These are phyloP conservation scores for Pristionchus arcanus DNA, from an alignment of 2,888 invertebrate species.

Conservation along the genomic window DNA sequence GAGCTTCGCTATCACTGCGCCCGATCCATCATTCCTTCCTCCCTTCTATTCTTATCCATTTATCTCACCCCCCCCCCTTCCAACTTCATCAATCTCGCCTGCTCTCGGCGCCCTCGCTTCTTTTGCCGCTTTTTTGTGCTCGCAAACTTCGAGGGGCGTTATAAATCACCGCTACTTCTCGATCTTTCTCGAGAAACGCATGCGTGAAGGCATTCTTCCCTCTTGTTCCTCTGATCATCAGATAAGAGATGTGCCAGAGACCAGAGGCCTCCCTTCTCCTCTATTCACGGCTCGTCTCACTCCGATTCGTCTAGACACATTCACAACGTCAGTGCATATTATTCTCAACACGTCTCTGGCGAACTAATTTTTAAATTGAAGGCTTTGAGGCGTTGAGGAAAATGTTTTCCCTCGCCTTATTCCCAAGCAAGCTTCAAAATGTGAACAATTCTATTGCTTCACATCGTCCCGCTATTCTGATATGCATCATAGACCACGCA, in stretches of 20 bases:
- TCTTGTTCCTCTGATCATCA: not conserved
- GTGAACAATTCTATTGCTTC: not conserved
- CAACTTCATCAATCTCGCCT: slow-evolving; percentile 47
- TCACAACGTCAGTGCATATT: not conserved
- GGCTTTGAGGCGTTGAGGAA: not conserved
- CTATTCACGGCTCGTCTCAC: not conserved
- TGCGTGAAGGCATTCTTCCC: not conserved
- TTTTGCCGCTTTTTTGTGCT: not conserved
- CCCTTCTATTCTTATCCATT: slow-evolving; percentile 31
- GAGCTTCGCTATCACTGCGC: not conserved
- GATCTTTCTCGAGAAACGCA: not conserved
- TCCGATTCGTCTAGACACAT: not conserved
- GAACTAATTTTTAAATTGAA: not conserved
- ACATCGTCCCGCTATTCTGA: not conserved
- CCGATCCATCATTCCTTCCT: not conserved
- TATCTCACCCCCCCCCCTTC: slow-evolving; percentile 2
- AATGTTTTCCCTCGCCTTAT: not conserved
- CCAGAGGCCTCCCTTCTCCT: no score
- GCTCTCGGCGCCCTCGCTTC: slow-evolving; percentile 25
- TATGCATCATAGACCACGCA: slow-evolving; percentile 1
- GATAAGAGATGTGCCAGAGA: not conserved
- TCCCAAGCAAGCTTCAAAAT: not conserved
- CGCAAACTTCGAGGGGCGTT: not conserved
- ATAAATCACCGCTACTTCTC: slow-evolving; percentile 32
- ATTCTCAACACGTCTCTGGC: not conserved